Percentiles rank a stretch among this genome's conserved stretches.
phyloP scores from a whole-genome alignment of 2,113 vertebrate species.

The Acinonyx jubatus region DNA sequence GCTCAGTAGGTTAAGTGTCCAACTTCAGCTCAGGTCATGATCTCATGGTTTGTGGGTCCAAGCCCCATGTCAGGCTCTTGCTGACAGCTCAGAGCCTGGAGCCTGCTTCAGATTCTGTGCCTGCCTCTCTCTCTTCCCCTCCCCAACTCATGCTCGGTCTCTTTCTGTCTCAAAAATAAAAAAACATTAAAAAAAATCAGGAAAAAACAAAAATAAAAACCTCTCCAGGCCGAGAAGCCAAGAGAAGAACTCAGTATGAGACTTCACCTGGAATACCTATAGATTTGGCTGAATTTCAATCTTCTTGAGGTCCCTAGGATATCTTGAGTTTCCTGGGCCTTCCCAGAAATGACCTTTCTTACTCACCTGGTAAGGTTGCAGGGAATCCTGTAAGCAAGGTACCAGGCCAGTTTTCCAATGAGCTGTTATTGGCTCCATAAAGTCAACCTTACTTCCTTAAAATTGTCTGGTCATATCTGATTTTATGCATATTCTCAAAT shows the following conservation, averaged over 20 bases:
- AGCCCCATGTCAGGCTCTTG: too few species aligned
- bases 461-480: neutral
- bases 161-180: too few species aligned
- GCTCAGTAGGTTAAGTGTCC: too few species aligned
- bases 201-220: neutral
- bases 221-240: neutral
- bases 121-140: too few species aligned
- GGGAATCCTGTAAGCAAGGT: neutral
- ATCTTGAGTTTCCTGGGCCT: neutral
- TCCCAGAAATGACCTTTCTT: neutral
- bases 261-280: neutral
- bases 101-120: too few species aligned
- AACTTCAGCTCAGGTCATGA: too few species aligned
- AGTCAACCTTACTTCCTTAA: neutral
- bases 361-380: neutral
- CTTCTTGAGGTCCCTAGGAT: neutral
- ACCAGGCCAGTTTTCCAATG: neutral
- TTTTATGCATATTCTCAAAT: neutral
- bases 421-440: neutral
- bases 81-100: too few species aligned
- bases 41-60: rapidly evolving
- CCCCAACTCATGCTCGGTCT: too few species aligned
- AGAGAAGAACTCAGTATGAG: neutral
- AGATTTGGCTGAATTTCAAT: neutral
- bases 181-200: too few species aligned